Conservation (phyloP, 1,140 invertebrate species). For the Scaptomyza hsui region DNA sequence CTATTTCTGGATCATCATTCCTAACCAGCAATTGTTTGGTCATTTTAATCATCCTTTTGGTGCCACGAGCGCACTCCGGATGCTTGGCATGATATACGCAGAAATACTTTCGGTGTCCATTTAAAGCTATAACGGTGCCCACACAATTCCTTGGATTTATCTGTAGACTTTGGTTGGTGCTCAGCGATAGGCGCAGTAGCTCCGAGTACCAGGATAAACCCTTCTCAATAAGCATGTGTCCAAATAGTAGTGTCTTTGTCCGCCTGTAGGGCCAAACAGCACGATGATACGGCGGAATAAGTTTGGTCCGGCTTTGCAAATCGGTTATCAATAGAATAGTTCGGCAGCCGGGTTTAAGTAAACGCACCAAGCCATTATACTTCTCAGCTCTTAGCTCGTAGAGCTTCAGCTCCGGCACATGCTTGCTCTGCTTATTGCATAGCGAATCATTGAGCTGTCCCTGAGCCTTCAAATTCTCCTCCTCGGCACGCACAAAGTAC, state of each 20-base stretch:
- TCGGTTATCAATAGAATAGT: conserved; percentile 96
- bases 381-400: conserved; percentile 97
- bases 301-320: conserved; percentile 92
- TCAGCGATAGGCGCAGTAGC: conserved; percentile 92
- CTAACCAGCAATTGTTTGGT: conserved; percentile 86
- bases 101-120: conserved; percentile 98
- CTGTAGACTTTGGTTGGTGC: conserved; percentile 91
- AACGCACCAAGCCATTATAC: conserved; percentile 96
- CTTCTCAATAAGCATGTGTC: conserved; percentile 95
- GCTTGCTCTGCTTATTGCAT: conserved; percentile 46
- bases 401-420: conserved; percentile 88
- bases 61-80: conserved; percentile 85
- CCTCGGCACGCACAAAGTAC: conserved; percentile 93
- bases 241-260: conserved; percentile 97
- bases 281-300: conserved; percentile 96
- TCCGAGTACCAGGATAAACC: conserved; percentile 96
- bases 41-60: conserved; percentile 88
- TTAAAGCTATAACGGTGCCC: conserved; percentile 97
- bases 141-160: conserved; percentile 99
- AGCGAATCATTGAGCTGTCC: conserved; percentile 74
- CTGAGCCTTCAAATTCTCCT: conserved; percentile 89
- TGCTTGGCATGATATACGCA: conserved; percentile 99
- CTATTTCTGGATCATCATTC: conserved; percentile 88
- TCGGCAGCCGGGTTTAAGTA: conserved; percentile 97
- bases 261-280: conserved; percentile 97